Evolutionary conservation across 2,888 invertebrate species (phyloP).

Genomic region (Eupithecia inturbata): DNA sequence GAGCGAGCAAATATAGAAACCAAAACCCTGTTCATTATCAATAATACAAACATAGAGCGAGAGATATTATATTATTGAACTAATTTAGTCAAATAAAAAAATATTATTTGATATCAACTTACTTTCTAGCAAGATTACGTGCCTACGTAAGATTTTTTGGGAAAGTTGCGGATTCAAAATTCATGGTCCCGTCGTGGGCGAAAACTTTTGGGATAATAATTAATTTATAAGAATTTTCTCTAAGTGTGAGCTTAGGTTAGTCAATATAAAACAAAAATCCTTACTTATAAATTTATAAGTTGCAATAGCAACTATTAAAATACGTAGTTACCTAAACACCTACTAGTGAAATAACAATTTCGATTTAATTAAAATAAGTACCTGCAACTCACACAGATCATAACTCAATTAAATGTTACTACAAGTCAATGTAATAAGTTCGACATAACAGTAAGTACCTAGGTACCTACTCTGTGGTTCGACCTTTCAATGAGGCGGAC

Average conservation of each 20-base stretch:
- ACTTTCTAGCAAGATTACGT: neutral
- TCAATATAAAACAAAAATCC: neutral
- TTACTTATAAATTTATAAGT: neutral
- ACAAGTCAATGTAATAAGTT: neutral
- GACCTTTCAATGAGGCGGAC: constrained; percentile 13
- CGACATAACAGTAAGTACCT: no score
- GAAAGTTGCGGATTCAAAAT: neutral
- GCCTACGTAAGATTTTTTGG: neutral
- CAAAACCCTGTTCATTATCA: constrained; percentile 28
- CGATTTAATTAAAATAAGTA: neutral
- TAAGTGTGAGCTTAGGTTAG: neutral
- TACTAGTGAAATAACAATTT: neutral
- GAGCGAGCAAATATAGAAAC: constrained; percentile 31
- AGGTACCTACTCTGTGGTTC: no score
- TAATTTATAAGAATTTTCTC: neutral
- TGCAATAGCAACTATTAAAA: neutral
- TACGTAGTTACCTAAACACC: neutral
- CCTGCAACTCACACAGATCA: neutral
- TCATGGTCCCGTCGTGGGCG: neutral
- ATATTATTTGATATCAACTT: neutral
- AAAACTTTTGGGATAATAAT: neutral
- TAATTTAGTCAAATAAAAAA: neutral
- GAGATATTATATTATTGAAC: neutral
- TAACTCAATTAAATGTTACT: neutral
- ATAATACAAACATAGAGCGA: constrained; percentile 1